A percentile compares a stretch with the other conserved stretches of the same genome.
Conservation (phyloP, 2,888 invertebrate genomes). For the Nemoura dubitans region DNA sequence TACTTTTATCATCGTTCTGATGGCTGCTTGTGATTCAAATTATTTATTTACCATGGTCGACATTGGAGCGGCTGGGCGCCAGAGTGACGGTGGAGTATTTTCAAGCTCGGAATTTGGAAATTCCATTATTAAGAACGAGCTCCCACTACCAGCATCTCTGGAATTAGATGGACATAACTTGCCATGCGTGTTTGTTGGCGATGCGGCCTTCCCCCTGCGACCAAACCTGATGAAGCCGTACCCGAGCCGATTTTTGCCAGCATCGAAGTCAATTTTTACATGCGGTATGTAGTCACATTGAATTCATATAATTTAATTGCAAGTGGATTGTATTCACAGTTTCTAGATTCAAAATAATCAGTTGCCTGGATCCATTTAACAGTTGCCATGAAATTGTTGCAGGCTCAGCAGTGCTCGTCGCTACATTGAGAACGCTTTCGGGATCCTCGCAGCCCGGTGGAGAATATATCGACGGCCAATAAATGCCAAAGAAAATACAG, state of each 20-base stretch:
- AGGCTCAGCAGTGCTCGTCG: constrained; percentile 44
- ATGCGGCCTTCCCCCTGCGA: constrained; percentile 46
- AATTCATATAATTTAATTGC: background rate
- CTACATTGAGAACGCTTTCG: constrained; percentile 45
- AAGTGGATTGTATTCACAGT: background rate
- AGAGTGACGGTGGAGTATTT: constrained; percentile 36
- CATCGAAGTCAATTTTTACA: constrained; percentile 34
- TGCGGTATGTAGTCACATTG: background rate
- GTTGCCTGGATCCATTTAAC: no score
- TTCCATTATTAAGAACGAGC: background rate
- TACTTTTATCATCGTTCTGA: constrained; percentile 19
- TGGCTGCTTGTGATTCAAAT: constrained; percentile 32
- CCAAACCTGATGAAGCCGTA: constrained; percentile 42
- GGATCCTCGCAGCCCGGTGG: constrained; percentile 44
- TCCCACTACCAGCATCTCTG: background rate
- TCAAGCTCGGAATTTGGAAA: constrained; percentile 31
- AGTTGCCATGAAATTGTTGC: background rate
- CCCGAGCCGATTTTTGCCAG: constrained; percentile 23
- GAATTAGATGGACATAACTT: background rate
- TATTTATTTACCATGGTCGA: constrained; percentile 37
- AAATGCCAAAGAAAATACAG: constrained; percentile 22
- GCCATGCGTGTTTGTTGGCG: constrained; percentile 40
- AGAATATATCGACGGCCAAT: constrained; percentile 39
- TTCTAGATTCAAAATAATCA: background rate
- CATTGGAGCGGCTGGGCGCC: constrained; percentile 41